Evolutionary conservation across 2,888 invertebrate genomes (phyloP).

Genomic region (Odontocolon sp.): DNA sequence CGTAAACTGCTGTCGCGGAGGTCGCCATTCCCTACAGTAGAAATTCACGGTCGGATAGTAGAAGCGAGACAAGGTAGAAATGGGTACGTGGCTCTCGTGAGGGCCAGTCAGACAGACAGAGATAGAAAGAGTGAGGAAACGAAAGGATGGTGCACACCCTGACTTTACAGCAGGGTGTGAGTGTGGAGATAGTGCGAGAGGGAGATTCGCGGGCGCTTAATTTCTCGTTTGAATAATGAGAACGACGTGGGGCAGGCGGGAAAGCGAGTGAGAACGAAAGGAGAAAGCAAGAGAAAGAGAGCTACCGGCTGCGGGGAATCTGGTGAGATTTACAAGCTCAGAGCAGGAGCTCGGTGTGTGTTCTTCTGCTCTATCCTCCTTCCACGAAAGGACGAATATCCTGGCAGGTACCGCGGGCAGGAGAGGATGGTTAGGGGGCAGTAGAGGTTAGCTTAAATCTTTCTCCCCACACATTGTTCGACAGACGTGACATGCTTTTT

Average conservation of each 20-base stretch:
- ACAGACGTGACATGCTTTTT: constrained; percentile 31
- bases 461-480: constrained; percentile 40
- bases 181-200: constrained; percentile 43
- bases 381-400: constrained; percentile 25
- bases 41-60: constrained; percentile 31
- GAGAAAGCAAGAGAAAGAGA: constrained; percentile 2
- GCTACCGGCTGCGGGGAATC: neutral
- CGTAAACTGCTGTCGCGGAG: constrained; percentile 15
- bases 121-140: constrained; percentile 20
- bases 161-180: neutral
- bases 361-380: constrained; percentile 16
- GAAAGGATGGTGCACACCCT: neutral
- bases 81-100: constrained; percentile 38
- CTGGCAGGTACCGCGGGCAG: constrained; percentile 5
- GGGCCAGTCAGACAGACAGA: constrained; percentile 24
- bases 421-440: constrained; percentile 19
- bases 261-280: constrained; percentile 6
- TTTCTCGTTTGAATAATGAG: constrained; percentile 71
- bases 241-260: constrained; percentile 39
- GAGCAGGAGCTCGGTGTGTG: neutral
- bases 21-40: neutral
- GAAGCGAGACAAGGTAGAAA: constrained; percentile 32
- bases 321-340: constrained; percentile 23
- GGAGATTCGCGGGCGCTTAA: constrained; percentile 58
- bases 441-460: constrained; percentile 17